phyloP scores from a whole-genome alignment of 2,113 vertebrate species.

The Amphiprion percula region DNA sequence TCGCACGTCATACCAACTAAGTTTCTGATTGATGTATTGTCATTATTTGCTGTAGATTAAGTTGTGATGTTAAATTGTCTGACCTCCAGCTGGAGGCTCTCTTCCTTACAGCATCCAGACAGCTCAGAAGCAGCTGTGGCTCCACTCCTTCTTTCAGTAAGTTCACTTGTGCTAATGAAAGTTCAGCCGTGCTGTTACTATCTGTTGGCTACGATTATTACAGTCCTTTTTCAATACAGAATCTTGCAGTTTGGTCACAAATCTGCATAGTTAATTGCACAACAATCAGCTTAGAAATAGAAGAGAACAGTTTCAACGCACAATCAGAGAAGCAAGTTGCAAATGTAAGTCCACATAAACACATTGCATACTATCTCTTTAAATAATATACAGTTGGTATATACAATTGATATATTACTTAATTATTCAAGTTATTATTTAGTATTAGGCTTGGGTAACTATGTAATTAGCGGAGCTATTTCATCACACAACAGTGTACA shows the following conservation, averaged over 20 bases:
- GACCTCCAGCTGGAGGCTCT: slow-evolving; percentile 91
- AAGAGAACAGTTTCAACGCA: no score
- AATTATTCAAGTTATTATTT: no score
- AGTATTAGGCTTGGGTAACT: no score
- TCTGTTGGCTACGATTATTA: not conserved
- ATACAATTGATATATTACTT: no score
- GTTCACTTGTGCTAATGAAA: slow-evolving; percentile 60
- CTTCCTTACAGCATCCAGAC: slow-evolving; percentile 97
- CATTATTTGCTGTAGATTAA: not conserved
- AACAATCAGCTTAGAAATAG: no score
- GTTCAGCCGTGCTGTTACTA: not conserved
- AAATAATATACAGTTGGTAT: no score
- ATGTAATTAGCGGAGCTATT: no score
- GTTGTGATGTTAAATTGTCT: slow-evolving; percentile 1
- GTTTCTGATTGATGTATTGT: not conserved
- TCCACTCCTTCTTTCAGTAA: slow-evolving; percentile 97
- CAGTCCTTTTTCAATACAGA: not conserved
- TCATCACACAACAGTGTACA: no score
- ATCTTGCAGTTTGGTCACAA: fast-evolving
- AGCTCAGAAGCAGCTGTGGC: slow-evolving; percentile 95
- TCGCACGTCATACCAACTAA: not conserved
- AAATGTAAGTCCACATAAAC: no score
- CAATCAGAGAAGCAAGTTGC: no score
- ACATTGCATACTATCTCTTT: no score
- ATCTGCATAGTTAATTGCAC: not conserved